Evolutionary conservation across 2,888 invertebrate genomes (phyloP), one percentile per base, ranked within the genome.

Genomic region (Ophioninae sp.): DNA sequence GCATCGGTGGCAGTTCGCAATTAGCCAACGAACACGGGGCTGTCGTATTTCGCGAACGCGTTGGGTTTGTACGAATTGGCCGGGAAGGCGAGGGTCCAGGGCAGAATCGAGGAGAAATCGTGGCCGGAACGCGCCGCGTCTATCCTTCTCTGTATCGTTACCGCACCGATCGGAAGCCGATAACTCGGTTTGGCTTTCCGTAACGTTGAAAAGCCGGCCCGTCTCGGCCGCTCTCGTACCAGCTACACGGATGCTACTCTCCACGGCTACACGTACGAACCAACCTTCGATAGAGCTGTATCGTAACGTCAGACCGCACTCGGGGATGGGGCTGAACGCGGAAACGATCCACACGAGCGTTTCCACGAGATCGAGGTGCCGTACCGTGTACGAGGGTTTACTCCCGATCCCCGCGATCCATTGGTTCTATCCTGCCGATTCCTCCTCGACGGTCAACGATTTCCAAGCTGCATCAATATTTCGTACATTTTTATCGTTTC

Each of bases 131-230:
- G n/a, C n/a, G n/a, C 61, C 59, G 77, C 64, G 39, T 72, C 61
- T 41, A 50, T 62, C 65, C 57, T 39, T 44, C 57, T 76, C 44
- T 83, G 56, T 74, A 69, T 74, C 50, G 73, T 59, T 30, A 41
- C 61, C 59, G 21, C 79, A 64, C 79, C 81, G 83, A 84, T 84
- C 83, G 83, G 83, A 84, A 84, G 81, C 81, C 83, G 81, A 84
- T 84, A 84, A 84, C 81, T 84, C 67, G 83, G 78, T 84, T 78
- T 78, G 83, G 76, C 78, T 83, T 80, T 83, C 83, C 83, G 83
- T 80, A 80, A 83, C 83, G 73, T 67, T 73, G 83, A 83, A 79
- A 79, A 80, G 76, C 83, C 80, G 65, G 56, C 81, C 83, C 72
- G 64, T 79, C 79, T 79, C 65, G 72, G 39, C 72, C 41, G 57